Conservation (phyloP, 1,140 invertebrate species). For the Pseudomyrmex pallidus region DNA sequence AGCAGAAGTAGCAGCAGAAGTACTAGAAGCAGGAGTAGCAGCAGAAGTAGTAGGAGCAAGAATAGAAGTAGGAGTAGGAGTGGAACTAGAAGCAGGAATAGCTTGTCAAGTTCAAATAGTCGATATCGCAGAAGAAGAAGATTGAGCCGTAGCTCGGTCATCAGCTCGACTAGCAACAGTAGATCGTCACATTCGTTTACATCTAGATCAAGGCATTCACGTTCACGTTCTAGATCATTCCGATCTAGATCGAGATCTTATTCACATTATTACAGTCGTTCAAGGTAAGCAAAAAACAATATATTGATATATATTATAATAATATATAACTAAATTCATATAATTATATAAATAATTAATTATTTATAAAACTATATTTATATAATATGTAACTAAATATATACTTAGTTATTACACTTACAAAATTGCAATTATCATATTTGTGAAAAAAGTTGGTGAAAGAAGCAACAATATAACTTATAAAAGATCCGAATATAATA, state of each 20-base stretch:
- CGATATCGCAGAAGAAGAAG: constrained; percentile 50
- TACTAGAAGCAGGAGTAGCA: constrained; percentile 82
- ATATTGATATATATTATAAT: too few relatives aligned
- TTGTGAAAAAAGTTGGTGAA: too few relatives aligned
- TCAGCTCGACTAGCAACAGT: constrained; percentile 79
- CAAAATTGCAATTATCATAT: too few relatives aligned
- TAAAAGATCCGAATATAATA: too few relatives aligned
- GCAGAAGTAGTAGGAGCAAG: constrained; percentile 72
- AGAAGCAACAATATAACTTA: too few relatives aligned
- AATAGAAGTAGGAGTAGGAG: constrained; percentile 70
- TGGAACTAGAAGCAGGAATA: constrained; percentile 84
- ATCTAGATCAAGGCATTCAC: constrained; percentile 73
- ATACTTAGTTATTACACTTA: too few relatives aligned
- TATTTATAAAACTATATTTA: too few relatives aligned
- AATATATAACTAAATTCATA: too few relatives aligned
- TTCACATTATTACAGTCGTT: constrained; percentile 70
- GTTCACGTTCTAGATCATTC: constrained; percentile 70
- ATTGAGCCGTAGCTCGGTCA: constrained; percentile 80
- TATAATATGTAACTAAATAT: too few relatives aligned
- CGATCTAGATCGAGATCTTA: constrained; percentile 67
- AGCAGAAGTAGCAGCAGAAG: constrained; percentile 69
- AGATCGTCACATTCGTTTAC: constrained; percentile 79
- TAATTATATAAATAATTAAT: too few relatives aligned
- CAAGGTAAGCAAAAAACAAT: constrained; percentile 73
- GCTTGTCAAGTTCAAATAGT: constrained; percentile 60